phyloP scores from a whole-genome alignment of 2,888 invertebrate species.

The Ennomos quercinarius region DNA sequence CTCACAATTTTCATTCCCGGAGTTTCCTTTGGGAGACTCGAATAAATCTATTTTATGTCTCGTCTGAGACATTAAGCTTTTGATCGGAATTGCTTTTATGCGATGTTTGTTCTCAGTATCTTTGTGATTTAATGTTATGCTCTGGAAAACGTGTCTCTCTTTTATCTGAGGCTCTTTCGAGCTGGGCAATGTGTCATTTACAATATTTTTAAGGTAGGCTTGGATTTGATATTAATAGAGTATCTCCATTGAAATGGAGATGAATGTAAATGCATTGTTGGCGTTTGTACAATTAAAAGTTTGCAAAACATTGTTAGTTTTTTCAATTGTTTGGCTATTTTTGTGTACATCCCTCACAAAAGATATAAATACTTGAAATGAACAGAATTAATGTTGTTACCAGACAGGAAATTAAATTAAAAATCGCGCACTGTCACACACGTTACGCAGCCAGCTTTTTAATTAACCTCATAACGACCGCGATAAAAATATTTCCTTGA shows the following conservation, averaged over 20 bases:
- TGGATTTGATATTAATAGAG: conserved; percentile 52
- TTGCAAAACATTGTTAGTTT: background rate
- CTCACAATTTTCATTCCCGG: conserved; percentile 79
- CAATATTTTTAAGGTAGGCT: conserved; percentile 45
- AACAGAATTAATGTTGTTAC: too few relatives aligned
- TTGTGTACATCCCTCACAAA: too few relatives aligned
- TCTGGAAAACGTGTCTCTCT: conserved; percentile 65
- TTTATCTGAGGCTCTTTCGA: conserved; percentile 51
- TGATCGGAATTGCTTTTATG: conserved; percentile 82
- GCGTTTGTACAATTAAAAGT: conserved; percentile 7
- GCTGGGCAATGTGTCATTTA: conserved; percentile 50
- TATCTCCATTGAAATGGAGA: conserved; percentile 19
- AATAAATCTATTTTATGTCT: conserved; percentile 80
- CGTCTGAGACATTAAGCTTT: conserved; percentile 76
- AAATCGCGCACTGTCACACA: background rate
- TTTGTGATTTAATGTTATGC: conserved; percentile 74
- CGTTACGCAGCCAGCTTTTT: conserved; percentile 11
- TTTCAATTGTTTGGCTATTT: too few relatives aligned
- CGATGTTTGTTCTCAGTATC: conserved; percentile 77
- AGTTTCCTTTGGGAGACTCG: conserved; percentile 71
- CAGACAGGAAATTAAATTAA: background rate
- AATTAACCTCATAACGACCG: conserved; percentile 18
- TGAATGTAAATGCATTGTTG: conserved; percentile 15
- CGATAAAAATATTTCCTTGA: conserved; percentile 18
- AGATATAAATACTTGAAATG: too few relatives aligned